Conservation (phyloP, 2,888 invertebrate species). For the Sceliomorpha sp. region DNA sequence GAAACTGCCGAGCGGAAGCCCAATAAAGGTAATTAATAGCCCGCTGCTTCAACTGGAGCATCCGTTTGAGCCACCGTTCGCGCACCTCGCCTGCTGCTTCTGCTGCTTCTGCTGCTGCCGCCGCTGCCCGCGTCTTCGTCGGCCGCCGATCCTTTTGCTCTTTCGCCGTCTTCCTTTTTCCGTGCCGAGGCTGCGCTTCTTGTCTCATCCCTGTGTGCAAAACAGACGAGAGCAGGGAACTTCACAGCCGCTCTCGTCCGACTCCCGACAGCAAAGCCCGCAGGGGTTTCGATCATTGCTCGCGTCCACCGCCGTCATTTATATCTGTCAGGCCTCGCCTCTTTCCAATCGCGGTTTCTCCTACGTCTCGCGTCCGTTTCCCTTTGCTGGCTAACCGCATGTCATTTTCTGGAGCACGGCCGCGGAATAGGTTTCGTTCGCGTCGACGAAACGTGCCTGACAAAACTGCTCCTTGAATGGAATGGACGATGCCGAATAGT, state of each 20-base stretch:
- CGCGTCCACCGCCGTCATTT: conserved; percentile 66
- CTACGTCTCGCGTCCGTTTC: conserved; percentile 40
- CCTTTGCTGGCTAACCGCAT: conserved; percentile 48
- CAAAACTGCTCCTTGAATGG: too few relatives aligned
- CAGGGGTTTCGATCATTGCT: conserved; percentile 68
- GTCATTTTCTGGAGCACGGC: conserved; percentile 35
- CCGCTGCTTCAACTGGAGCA: conserved; percentile 53
- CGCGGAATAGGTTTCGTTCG: too few relatives aligned
- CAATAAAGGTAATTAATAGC: conserved; percentile 78
- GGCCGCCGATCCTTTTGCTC: conserved; percentile 47
- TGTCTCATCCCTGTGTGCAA: conserved; percentile 53
- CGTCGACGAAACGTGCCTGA: too few relatives aligned
- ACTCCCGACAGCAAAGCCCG: conserved; percentile 56
- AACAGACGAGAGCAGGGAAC: conserved; percentile 57
- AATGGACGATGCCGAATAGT: too few relatives aligned
- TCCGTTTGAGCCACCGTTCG: conserved; percentile 53
- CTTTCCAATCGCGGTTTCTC: conserved; percentile 19
- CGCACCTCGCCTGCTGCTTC: conserved; percentile 37
- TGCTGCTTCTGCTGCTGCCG: neutral
- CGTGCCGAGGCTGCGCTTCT: conserved; percentile 44
- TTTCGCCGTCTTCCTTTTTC: conserved; percentile 44
- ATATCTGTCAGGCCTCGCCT: conserved; percentile 57
- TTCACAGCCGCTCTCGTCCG: conserved; percentile 51
- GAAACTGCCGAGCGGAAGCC: conserved; percentile 73
- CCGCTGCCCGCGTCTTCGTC: too few relatives aligned